These are phyloP conservation scores for Lutjanus erythropterus DNA, from an alignment of 2,113 vertebrate species.

Conservation along the genomic window DNA sequence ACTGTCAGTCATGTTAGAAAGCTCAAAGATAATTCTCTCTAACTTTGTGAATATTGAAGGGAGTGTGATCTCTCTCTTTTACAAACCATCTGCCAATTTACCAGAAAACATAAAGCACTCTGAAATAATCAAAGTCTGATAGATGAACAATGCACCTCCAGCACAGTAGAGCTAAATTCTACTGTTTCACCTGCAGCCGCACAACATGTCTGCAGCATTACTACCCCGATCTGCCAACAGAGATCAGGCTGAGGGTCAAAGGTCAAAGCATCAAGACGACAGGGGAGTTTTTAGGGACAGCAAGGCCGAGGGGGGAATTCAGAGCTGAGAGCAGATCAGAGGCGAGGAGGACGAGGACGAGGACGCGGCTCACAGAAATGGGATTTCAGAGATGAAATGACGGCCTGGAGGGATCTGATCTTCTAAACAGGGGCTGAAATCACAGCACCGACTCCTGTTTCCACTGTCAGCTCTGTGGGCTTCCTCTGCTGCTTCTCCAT, in stretches of 20 bases:
- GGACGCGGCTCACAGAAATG: constrained; percentile 9
- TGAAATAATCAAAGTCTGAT: too few species aligned
- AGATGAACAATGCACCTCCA: too few species aligned
- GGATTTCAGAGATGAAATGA: constrained; percentile 9
- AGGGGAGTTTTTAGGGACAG: neutral
- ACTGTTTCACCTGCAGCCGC: neutral
- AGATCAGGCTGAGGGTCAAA: neutral
- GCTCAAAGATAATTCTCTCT: too few species aligned
- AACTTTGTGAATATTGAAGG: too few species aligned
- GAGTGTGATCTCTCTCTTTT: too few species aligned
- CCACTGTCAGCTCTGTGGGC: neutral
- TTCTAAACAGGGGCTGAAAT: neutral
- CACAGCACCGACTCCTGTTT: too few species aligned
- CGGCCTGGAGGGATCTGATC: constrained; percentile 2
- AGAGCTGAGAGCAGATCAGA: constrained; percentile 8
- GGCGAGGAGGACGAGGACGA: neutral
- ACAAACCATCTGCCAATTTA: too few species aligned
- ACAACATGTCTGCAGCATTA: neutral
- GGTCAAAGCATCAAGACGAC: neutral
- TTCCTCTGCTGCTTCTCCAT: neutral
- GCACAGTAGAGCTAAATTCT: neutral
- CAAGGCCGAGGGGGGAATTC: neutral
- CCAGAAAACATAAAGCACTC: too few species aligned
- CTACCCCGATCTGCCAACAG: neutral
- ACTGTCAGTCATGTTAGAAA: too few species aligned